A percentile compares a stretch with the other conserved stretches of the same genome.
These are phyloP conservation scores for Ornithoptera priamus DNA, from an alignment of 2,888 invertebrate genomes.

Conservation along the genomic window DNA sequence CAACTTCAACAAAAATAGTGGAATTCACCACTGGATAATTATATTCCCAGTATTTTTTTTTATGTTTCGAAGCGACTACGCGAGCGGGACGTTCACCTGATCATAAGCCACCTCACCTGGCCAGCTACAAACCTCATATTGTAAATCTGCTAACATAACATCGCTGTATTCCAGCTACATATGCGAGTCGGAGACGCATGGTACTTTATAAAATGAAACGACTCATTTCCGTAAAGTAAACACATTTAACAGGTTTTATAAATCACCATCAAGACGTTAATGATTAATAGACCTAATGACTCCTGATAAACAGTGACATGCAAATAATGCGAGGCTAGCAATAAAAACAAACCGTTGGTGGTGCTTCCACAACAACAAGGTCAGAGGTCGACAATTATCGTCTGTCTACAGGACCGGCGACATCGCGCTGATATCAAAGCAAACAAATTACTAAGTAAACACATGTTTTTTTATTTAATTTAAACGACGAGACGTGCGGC, in stretches of 20 bases:
- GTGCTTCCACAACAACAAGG: conserved; percentile 17
- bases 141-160: no score
- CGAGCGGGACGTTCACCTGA: no score
- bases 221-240: no score
- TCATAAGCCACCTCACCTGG: no score
- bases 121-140: no score
- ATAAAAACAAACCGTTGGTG: conserved; percentile 24
- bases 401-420: not conserved
- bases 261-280: not conserved
- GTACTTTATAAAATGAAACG: no score
- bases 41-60: no score
- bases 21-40: not conserved
- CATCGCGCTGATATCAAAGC: not conserved
- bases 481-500: no score
- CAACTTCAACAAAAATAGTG: no score
- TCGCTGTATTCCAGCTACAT: no score
- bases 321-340: conserved; percentile 8
- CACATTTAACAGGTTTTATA: not conserved
- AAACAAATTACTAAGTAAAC: conserved; percentile 7
- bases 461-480: not conserved
- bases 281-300: not conserved
- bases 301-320: conserved; percentile 3
- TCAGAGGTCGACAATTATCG: conserved; percentile 14
- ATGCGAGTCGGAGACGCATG: no score
- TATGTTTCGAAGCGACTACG: no score